Evolutionary conservation across 2,888 invertebrate genomes (phyloP).

Genomic region (Cataglyphis livida): DNA sequence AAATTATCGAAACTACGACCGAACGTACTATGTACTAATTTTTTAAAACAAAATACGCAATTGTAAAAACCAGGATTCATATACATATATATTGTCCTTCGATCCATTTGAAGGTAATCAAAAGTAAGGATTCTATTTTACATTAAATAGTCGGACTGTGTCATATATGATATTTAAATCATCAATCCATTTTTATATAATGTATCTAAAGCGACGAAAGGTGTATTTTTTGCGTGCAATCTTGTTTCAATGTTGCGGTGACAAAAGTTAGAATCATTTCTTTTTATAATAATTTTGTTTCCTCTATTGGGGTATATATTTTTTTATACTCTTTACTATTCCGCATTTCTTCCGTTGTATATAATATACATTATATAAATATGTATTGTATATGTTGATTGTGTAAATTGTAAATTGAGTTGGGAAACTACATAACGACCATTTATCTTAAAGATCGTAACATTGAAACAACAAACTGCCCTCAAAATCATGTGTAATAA

Average conservation of each 20-base stretch:
- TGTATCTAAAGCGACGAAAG: constrained; percentile 73
- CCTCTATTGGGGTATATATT: background rate
- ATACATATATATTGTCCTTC: constrained; percentile 57
- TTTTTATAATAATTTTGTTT: constrained; percentile 41
- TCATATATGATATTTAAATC: constrained; percentile 73
- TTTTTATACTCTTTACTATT: constrained; percentile 43
- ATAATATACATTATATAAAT: constrained; percentile 47
- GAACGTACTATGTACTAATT: constrained; percentile 19
- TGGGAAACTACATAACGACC: constrained; percentile 46
- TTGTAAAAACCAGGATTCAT: constrained; percentile 53
- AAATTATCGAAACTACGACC: background rate
- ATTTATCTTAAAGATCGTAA: constrained; percentile 71
- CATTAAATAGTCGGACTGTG: constrained; percentile 42
- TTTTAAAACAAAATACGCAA: constrained; percentile 28
- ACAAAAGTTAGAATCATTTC: constrained; percentile 43
- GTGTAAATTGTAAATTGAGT: constrained; percentile 64
- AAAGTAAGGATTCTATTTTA: constrained; percentile 64
- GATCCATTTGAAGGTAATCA: constrained; percentile 60
- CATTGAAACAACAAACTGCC: constrained; percentile 81
- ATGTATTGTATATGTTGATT: constrained; percentile 39
- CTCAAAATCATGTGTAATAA: constrained; percentile 69
- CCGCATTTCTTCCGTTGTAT: constrained; percentile 40
- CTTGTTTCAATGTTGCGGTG: constrained; percentile 81
- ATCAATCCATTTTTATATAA: constrained; percentile 76
- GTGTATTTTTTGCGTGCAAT: constrained; percentile 77